Percentiles rank a stretch among this genome's conserved stretches.
These are phyloP conservation scores for Drosophila peninsularis DNA, from an alignment of 2,888 invertebrate species.

Conservation along the genomic window DNA sequence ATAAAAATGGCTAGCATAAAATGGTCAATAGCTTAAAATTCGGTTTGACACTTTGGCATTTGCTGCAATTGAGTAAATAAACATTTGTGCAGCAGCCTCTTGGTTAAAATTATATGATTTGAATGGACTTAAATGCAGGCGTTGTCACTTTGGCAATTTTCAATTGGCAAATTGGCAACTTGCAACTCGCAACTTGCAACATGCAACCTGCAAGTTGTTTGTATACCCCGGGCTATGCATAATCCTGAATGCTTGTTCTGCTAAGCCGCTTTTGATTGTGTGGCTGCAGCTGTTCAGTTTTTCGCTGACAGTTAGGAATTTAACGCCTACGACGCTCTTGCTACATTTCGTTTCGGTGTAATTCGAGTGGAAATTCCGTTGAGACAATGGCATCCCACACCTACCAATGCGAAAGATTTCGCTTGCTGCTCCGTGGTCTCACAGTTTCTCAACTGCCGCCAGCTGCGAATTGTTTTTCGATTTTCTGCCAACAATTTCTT, in stretches of 20 bases:
- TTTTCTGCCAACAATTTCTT: conserved; percentile 11
- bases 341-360: conserved; percentile 41
- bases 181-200: conserved; percentile 5
- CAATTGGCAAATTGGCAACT: conserved; percentile 32
- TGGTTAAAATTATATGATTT: conserved; percentile 26
- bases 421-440: conserved; percentile 27
- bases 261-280: conserved; percentile 39
- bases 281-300: conserved; percentile 5
- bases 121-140: conserved; percentile 41
- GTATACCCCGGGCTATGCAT: conserved; percentile 30
- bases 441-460: conserved; percentile 31
- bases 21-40: conserved; percentile 30
- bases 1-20: conserved; percentile 40
- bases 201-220: conserved; percentile 41
- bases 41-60: conserved; percentile 64
- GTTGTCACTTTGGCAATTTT: conserved; percentile 17
- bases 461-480: conserved; percentile 42
- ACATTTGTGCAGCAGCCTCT: conserved; percentile 28
- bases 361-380: conserved; percentile 51
- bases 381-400: conserved; percentile 27
- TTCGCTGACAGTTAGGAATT: conserved; percentile 31
- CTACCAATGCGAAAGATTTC: conserved; percentile 22
- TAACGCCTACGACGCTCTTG: conserved; percentile 20
- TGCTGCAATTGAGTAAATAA: conserved; percentile 48
- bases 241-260: conserved; percentile 30